Evolutionary conservation across 2,113 vertebrate species (phyloP).

Genomic region (Bos indicus): DNA sequence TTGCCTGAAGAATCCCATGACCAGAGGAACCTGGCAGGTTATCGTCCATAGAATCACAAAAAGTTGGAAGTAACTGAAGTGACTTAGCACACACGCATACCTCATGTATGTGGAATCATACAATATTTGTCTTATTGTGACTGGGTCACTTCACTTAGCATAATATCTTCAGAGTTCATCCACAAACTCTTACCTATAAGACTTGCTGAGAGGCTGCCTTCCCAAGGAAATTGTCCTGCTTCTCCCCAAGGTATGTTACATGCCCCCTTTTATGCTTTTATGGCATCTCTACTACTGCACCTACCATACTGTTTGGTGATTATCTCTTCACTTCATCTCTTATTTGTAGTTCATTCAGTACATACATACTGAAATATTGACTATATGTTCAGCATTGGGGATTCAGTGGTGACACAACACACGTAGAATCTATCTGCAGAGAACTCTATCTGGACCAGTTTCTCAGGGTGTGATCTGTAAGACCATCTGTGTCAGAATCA

Average conservation of each 20-base stretch:
- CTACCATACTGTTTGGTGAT: neutral
- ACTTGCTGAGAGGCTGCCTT: neutral
- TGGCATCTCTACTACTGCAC: neutral
- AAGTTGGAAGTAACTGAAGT: neutral
- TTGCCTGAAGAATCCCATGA: neutral
- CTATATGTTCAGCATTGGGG: neutral
- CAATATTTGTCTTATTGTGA: neutral
- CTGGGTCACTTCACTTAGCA: neutral
- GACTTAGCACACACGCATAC: neutral
- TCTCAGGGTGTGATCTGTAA: neutral
- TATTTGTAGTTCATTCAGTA: neutral
- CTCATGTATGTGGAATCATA: neutral
- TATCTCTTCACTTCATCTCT: neutral
- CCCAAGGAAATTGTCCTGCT: neutral
- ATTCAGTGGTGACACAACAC: neutral
- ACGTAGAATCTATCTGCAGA: neutral
- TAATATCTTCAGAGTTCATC: neutral
- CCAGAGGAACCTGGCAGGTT: neutral
- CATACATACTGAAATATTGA: neutral
- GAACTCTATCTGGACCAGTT: neutral
- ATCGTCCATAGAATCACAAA: neutral
- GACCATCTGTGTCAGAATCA: neutral
- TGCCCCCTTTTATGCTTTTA: neutral
- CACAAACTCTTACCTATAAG: neutral
- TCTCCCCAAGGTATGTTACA: neutral